Base-by-base conservation (phyloP, 2,113 vertebrate species). In the Fregata magnificens region DNA sequence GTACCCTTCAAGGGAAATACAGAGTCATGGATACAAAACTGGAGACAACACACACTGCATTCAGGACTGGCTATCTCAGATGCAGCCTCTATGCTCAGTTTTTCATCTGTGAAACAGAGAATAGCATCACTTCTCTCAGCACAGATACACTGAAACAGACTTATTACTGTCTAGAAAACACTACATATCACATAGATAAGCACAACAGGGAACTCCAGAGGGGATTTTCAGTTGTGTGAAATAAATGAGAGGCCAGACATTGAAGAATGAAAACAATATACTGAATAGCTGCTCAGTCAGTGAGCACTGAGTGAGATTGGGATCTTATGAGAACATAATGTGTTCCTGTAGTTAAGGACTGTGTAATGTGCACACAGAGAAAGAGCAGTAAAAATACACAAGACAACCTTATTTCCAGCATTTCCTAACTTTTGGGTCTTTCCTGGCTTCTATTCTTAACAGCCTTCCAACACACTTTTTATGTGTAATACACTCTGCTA, bases 361-460 rank as follows among this genome's bases (percentile, higher is more conserved):
- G 22, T 67, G 44, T n/a, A 87, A 90, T 49, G 19, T 85, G 66
- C 40, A 87, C 52, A 94, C 31, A 96, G 52, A 91, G 72, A 40
- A 96, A 91, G 42, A 87, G 20, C 31, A 85, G 20, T 47, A 93
- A 95, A 93, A 88, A 90, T 81, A 86, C n/a, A 25, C 49, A 80
- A 82, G 82, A 86, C 45, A 80, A 90, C n/a, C 71, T 86, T 88
- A 58, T 65, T 94, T 86, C 55, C 3, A 0, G 1, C 20, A 84
- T 82, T 91, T 87, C 36, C 28, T 85, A 63, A 56, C 40, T 90
- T 93, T 45, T 76, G 25, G 77, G 61, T 85, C 65, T 95, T 95
- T 93, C 36, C 49, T 82, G 56, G 31, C 47, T 89, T 91, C 65
- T 85, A 7, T 44, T 65, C 61, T 65, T 72, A 72, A 82, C 16